Conservation (phyloP, 2,888 invertebrate species). For the Campopleginae sp. region DNA sequence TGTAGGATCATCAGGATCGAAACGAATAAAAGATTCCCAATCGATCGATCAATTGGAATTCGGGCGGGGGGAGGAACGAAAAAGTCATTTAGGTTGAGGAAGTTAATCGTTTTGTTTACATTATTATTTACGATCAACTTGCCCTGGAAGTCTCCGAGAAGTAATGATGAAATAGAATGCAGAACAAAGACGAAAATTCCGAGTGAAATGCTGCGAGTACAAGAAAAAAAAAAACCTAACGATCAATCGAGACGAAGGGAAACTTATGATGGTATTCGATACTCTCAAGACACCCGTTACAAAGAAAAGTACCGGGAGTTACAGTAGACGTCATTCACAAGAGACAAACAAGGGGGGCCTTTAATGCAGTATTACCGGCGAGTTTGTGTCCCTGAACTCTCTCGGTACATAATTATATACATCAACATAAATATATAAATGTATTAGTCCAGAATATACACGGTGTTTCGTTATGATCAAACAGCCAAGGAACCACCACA, state of each 20-base stretch:
- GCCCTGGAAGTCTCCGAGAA: neutral
- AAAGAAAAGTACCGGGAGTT: constrained; percentile 44
- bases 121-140: neutral
- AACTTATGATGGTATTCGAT: constrained; percentile 26
- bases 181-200: neutral
- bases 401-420: constrained; percentile 73
- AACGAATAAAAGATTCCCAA: neutral
- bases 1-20: neutral
- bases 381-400: constrained; percentile 79
- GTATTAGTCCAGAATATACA: neutral
- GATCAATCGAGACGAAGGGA: constrained; percentile 10
- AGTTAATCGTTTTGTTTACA: neutral
- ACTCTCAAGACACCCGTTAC: constrained; percentile 62
- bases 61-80: neutral
- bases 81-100: neutral
- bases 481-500: neutral
- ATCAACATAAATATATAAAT: constrained; percentile 37
- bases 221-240: constrained; percentile 1
- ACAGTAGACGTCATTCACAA: constrained; percentile 78
- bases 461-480: neutral
- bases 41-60: neutral
- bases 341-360: constrained; percentile 77
- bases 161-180: neutral
- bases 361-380: constrained; percentile 78
- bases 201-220: neutral